A percentile compares a stretch with the other conserved stretches of the same genome.
Evolutionary conservation across 2,113 vertebrate species (phyloP).

Genomic region (Argyrosomus japonicus): DNA sequence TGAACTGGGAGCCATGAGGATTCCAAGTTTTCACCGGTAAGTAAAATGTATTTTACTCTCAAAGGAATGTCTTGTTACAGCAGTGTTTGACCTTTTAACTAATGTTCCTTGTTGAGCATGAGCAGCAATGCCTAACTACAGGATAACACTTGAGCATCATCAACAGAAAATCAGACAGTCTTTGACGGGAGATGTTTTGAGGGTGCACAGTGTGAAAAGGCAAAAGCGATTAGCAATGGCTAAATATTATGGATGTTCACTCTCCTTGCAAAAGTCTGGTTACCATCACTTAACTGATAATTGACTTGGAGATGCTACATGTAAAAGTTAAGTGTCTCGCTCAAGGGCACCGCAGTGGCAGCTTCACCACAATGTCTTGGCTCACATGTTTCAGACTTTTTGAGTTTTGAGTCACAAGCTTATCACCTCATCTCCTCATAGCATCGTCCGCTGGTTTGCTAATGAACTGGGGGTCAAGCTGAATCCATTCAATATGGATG

Average conservation of each 20-base stretch:
- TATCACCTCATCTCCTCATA: constrained; percentile 5
- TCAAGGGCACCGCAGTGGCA: no score
- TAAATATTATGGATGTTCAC: background rate
- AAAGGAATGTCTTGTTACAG: background rate
- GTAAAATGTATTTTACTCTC: background rate
- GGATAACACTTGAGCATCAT: no score
- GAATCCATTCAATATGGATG: constrained; percentile 37
- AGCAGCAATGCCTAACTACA: background rate
- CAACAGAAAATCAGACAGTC: no score
- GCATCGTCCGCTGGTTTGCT: constrained; percentile 37
- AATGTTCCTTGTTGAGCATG: background rate
- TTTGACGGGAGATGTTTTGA: no score
- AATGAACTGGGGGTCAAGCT: constrained; percentile 6
- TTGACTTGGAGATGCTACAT: no score
- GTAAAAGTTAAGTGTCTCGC: no score
- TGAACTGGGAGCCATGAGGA: constrained; percentile 71
- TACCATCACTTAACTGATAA: no score
- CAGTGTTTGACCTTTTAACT: background rate
- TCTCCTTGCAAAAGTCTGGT: background rate
- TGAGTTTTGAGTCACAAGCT: background rate
- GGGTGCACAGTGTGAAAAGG: no score
- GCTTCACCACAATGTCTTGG: no score
- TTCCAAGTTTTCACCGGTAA: constrained; percentile 51
- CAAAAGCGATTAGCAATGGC: background rate
- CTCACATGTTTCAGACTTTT: no score